phyloP scores from a whole-genome alignment of 2,888 invertebrate genomes.

The Scaptomyza cyrtandrae region DNA sequence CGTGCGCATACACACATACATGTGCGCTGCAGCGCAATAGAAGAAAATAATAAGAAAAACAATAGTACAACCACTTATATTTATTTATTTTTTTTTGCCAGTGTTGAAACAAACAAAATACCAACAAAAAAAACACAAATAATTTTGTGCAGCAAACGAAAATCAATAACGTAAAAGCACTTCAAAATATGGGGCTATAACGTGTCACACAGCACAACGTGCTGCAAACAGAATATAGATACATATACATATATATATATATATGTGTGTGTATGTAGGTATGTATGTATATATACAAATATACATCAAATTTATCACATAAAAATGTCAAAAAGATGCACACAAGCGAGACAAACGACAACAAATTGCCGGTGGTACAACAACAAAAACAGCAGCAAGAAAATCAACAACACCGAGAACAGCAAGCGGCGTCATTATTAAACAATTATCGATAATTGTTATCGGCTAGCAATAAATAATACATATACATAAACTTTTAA shows the following conservation, averaged over 20 bases:
- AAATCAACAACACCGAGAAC: slow-evolving; percentile 10
- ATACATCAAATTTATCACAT: slow-evolving; percentile 10
- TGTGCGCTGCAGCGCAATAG: slow-evolving; percentile 69
- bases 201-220: slow-evolving; percentile 17
- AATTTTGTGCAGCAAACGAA: slow-evolving; percentile 50
- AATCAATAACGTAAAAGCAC: slow-evolving; percentile 69
- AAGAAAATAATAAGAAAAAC: slow-evolving; percentile 41
- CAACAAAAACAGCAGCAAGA: slow-evolving; percentile 23
- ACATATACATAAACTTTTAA: slow-evolving; percentile 5
- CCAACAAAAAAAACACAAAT: slow-evolving; percentile 25
- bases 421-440: slow-evolving; percentile 49
- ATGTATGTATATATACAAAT: slow-evolving; percentile 1
- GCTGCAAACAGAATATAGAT: slow-evolving; percentile 7
- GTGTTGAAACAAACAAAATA: slow-evolving; percentile 23
- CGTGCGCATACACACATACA: slow-evolving; percentile 31
- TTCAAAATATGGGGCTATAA: slow-evolving; percentile 11
- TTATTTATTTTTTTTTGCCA: slow-evolving; percentile 39
- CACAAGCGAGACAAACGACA: slow-evolving; percentile 45
- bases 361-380: slow-evolving; percentile 60
- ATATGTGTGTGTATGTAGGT: too few relatives aligned
- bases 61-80: slow-evolving; percentile 28
- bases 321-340: slow-evolving; percentile 44
- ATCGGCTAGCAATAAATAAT: slow-evolving; percentile 53
- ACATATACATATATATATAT: not conserved
- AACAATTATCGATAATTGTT: slow-evolving; percentile 65